phyloP scores from a whole-genome alignment of 2,888 invertebrate species.

The Arrhopalites spinosus region DNA sequence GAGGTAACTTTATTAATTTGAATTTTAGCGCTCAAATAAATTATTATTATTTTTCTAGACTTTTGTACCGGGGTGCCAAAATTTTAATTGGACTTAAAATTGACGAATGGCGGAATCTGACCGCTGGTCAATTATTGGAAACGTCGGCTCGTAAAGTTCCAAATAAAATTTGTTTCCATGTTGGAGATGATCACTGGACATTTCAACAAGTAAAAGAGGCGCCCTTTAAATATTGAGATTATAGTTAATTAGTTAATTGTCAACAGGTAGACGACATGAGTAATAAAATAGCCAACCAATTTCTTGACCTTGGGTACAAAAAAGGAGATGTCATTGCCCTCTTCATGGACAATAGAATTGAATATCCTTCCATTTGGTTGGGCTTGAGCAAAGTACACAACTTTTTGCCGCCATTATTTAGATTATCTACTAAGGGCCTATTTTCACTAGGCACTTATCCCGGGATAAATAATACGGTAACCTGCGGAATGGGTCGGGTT shows the following conservation, averaged over 20 bases:
- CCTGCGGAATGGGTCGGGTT: no score
- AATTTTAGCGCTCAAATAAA: no score
- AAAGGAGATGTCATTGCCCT: constrained; percentile 88
- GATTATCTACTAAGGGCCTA: neutral
- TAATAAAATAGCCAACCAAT: constrained; percentile 78
- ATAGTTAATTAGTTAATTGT: no score
- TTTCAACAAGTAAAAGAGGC: constrained; percentile 74
- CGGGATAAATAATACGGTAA: no score
- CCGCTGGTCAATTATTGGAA: constrained; percentile 80
- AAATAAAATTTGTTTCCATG: constrained; percentile 80
- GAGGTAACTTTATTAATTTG: no score
- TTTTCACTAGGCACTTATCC: no score
- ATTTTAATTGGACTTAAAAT: constrained; percentile 58
- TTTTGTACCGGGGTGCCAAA: constrained; percentile 69
- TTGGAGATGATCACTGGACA: constrained; percentile 82
- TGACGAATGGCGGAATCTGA: constrained; percentile 64
- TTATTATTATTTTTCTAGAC: no score
- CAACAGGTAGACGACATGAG: constrained; percentile 85
- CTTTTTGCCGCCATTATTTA: no score
- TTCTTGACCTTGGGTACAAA: constrained; percentile 77
- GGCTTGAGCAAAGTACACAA: constrained; percentile 69
- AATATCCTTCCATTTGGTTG: constrained; percentile 90
- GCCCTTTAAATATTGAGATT: neutral
- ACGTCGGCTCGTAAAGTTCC: constrained; percentile 76
- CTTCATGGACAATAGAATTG: constrained; percentile 88